These are phyloP conservation scores for Corbicula japonica DNA, from an alignment of 2,888 invertebrate species.

Conservation along the genomic window DNA sequence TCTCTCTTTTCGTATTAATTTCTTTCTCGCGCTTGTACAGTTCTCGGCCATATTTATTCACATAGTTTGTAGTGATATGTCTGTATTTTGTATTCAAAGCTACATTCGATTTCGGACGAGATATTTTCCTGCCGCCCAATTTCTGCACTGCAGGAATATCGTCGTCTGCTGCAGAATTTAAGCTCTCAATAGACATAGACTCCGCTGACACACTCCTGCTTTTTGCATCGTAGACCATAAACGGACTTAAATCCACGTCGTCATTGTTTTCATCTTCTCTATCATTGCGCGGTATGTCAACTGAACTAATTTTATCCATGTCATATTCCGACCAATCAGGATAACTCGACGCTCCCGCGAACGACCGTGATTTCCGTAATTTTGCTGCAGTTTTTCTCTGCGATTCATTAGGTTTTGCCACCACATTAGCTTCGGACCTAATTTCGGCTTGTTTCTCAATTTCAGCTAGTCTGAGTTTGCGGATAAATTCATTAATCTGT, in stretches of 20 bases:
- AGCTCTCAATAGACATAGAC: slow-evolving; percentile 41
- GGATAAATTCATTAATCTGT: slow-evolving; percentile 51
- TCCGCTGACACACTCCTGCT: slow-evolving; percentile 24
- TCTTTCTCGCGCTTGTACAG: no score
- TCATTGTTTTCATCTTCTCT: neutral
- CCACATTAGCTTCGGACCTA: neutral
- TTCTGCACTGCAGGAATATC: slow-evolving; percentile 21
- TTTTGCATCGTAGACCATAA: slow-evolving; percentile 16
- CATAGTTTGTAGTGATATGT: slow-evolving; percentile 55
- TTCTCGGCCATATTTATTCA: slow-evolving; percentile 42
- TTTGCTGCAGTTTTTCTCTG: slow-evolving; percentile 39
- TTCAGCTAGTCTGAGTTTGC: slow-evolving; percentile 40
- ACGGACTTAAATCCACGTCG: slow-evolving; percentile 16
- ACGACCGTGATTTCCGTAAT: slow-evolving; percentile 29
- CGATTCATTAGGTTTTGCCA: slow-evolving; percentile 14
- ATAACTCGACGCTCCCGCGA: slow-evolving; percentile 3
- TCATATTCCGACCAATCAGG: slow-evolving; percentile 54
- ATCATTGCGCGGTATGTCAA: neutral
- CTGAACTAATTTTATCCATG: slow-evolving; percentile 30
- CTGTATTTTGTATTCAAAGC: slow-evolving; percentile 52
- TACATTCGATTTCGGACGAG: slow-evolving; percentile 36
- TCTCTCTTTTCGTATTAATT: no score
- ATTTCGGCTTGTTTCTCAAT: slow-evolving; percentile 24
- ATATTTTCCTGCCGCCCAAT: slow-evolving; percentile 31
- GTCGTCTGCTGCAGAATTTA: slow-evolving; percentile 25